phyloP scores from a whole-genome alignment of 2,888 invertebrate genomes.

The Xylota segnis region DNA sequence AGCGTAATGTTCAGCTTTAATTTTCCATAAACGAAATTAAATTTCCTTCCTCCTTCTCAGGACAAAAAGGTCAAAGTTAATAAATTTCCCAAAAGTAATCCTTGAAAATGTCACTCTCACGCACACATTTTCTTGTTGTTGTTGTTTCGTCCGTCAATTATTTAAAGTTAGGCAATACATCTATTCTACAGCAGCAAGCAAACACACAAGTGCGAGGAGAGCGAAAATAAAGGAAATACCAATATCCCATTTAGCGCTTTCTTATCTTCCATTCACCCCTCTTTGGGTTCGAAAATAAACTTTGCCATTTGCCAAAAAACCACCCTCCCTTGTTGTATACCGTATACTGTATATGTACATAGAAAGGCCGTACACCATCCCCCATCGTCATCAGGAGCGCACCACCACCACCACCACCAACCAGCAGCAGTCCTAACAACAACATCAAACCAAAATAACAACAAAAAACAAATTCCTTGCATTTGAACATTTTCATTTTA shows the following conservation, averaged over 20 bases:
- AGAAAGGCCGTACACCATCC: not conserved
- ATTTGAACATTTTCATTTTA: slow-evolving; percentile 68
- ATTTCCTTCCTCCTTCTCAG: not conserved
- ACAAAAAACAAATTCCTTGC: slow-evolving; percentile 56
- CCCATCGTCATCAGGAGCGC: too few species aligned
- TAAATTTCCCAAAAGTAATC: slow-evolving; percentile 46
- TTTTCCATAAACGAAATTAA: not conserved
- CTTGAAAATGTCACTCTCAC: slow-evolving; percentile 48
- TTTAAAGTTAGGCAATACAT: slow-evolving; percentile 40
- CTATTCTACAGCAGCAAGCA: not conserved
- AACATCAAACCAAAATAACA: slow-evolving; percentile 38
- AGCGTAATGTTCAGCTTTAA: slow-evolving; percentile 30
- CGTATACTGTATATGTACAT: slow-evolving; percentile 2
- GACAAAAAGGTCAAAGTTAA: slow-evolving; percentile 58
- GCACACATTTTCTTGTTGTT: slow-evolving; percentile 1
- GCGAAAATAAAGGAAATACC: slow-evolving; percentile 65
- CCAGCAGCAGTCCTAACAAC: slow-evolving; percentile 1
- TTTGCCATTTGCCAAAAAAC: slow-evolving; percentile 66
- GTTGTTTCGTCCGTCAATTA: slow-evolving; percentile 42
- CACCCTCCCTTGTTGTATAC: slow-evolving; percentile 34
- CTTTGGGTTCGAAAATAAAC: slow-evolving; percentile 59
- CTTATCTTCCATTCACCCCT: slow-evolving; percentile 72
- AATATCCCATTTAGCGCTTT: slow-evolving; percentile 69
- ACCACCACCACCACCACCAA: slow-evolving; percentile 17
- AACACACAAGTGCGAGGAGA: slow-evolving; percentile 39